Percentiles rank a stretch among this genome's conserved stretches.
These are phyloP conservation scores for Chiloscyllium plagiosum DNA, from an alignment of 2,113 vertebrate genomes.

Conservation along the genomic window DNA sequence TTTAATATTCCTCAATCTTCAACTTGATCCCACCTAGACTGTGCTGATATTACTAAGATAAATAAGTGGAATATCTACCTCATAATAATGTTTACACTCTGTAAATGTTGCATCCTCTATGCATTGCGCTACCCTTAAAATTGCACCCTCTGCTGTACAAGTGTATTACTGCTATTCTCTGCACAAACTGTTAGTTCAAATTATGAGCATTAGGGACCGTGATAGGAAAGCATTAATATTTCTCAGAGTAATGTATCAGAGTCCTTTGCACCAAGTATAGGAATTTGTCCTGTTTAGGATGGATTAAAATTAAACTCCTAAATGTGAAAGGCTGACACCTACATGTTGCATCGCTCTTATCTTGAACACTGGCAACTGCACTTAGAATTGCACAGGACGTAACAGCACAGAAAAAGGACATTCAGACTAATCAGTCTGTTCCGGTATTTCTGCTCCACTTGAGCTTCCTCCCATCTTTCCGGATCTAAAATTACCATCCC, in stretches of 20 bases:
- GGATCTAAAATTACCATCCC: too few species aligned
- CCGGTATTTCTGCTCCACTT: too few species aligned
- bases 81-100: not conserved
- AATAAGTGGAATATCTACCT: not conserved
- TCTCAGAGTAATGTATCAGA: not conserved
- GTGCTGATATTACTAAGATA: not conserved
- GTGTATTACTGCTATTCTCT: not conserved
- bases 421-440: too few species aligned
- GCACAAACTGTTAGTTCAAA: not conserved
- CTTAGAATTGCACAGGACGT: too few species aligned
- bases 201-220: not conserved
- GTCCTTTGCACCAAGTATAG: not conserved
- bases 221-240: not conserved
- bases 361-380: not conserved
- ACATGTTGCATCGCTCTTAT: not conserved
- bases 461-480: too few species aligned
- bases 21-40: not conserved
- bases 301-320: not conserved
- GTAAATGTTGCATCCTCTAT: not conserved
- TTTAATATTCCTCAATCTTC: not conserved
- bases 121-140: not conserved
- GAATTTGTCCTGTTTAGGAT: not conserved
- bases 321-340: not conserved
- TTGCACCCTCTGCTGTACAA: conserved; percentile 7
- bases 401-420: too few species aligned